These are phyloP conservation scores for Microplitis deprimator DNA, from an alignment of 2,888 invertebrate species.

Conservation along the genomic window DNA sequence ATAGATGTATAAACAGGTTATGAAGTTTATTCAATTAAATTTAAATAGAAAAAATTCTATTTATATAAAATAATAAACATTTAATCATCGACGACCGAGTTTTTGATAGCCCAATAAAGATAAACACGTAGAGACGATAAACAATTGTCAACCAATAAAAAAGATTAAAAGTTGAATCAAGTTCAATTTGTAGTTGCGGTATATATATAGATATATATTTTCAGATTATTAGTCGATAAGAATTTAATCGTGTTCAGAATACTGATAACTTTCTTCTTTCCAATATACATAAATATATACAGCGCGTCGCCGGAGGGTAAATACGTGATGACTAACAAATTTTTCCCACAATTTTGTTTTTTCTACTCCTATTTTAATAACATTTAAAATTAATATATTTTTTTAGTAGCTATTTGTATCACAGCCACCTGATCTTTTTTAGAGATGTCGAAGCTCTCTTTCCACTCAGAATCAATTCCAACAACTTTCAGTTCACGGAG, in stretches of 20 bases:
- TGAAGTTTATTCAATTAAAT: too few species aligned
- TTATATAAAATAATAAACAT: not conserved
- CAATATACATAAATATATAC: not conserved
- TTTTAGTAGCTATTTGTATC: too few species aligned
- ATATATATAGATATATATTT: not conserved
- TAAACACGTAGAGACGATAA: not conserved
- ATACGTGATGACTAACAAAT: not conserved
- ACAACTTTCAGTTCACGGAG: too few species aligned
- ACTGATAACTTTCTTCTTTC: not conserved
- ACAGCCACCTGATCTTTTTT: too few species aligned
- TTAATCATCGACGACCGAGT: not conserved
- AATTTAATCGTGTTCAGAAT: not conserved
- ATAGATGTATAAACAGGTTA: too few species aligned
- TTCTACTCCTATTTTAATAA: too few species aligned
- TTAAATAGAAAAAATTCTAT: not conserved
- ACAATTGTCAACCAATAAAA: not conserved
- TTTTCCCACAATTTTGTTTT: too few species aligned
- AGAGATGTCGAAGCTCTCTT: too few species aligned
- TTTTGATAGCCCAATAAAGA: not conserved
- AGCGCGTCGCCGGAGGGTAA: not conserved
- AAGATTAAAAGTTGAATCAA: not conserved
- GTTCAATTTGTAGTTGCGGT: not conserved
- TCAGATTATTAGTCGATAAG: not conserved
- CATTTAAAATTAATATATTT: too few species aligned
- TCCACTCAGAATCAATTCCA: too few species aligned